Conservation (phyloP, 2,797 vertebrate genomes). For the Parambassis ranga region DNA sequence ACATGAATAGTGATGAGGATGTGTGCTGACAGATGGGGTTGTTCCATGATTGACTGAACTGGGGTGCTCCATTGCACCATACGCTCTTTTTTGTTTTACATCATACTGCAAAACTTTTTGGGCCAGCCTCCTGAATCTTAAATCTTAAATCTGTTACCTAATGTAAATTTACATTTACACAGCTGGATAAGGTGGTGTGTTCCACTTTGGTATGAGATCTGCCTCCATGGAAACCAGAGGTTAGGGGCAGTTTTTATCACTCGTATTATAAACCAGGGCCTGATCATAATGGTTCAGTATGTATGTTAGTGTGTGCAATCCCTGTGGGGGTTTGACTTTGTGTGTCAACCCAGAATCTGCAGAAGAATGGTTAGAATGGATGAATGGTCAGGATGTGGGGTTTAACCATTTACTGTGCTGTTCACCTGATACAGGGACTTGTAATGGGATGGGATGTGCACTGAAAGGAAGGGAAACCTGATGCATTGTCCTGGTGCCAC, state of each 20-base stretch:
- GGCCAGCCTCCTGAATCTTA: slow-evolving; percentile 52
- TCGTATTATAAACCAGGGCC: no score
- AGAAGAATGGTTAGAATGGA: not conserved
- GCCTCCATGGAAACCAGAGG: not conserved
- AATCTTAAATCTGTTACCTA: not conserved
- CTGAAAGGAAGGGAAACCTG: not conserved
- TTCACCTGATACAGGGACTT: not conserved
- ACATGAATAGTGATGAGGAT: slow-evolving; percentile 62
- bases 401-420: slow-evolving; percentile 1
- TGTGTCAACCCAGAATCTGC: slow-evolving; percentile 13
- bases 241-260: no score
- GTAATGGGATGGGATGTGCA: not conserved
- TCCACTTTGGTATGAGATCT: not conserved
- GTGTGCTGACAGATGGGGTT: slow-evolving; percentile 61
- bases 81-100: slow-evolving; percentile 63
- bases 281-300: not conserved
- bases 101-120: slow-evolving; percentile 55
- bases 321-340: not conserved
- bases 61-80: slow-evolving; percentile 57
- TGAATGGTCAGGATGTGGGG: not conserved
- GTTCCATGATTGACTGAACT: slow-evolving; percentile 58
- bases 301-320: not conserved
- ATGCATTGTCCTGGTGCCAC: not conserved
- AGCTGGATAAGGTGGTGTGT: not conserved
- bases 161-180: not conserved